Conservation (phyloP, 2,888 invertebrate genomes). For the Cybosia mesomella region DNA sequence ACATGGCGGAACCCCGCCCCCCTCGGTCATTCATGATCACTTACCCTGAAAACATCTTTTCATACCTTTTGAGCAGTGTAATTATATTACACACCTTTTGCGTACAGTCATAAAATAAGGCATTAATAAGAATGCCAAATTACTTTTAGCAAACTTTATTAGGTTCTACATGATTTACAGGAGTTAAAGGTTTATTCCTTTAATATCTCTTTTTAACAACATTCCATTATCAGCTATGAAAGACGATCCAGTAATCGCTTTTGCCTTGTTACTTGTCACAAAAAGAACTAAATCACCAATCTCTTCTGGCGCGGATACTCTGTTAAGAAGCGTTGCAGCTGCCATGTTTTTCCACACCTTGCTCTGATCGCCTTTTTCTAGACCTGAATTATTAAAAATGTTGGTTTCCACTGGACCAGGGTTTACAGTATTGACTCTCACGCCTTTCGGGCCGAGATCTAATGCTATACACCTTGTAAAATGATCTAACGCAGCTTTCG, state of each 20-base stretch:
- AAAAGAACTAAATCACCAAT: conserved; percentile 53
- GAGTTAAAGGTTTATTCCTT: not conserved
- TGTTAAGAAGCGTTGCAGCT: conserved; percentile 31
- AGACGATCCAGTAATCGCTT: conserved; percentile 51
- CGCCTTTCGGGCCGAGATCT: conserved; percentile 90
- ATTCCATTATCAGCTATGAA: conserved; percentile 39
- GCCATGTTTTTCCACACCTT: not conserved
- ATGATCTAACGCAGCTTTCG: conserved; percentile 58
- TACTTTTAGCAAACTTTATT: not conserved
- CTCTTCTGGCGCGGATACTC: conserved; percentile 38
- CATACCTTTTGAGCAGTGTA: no score
- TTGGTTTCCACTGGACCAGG: conserved; percentile 68
- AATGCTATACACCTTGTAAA: conserved; percentile 71
- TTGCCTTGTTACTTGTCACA: conserved; percentile 55
- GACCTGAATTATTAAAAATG: conserved; percentile 67
- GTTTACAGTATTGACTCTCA: conserved; percentile 87
- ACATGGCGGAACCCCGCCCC: no score
- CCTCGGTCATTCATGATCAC: no score
- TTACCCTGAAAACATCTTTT: no score
- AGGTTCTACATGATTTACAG: no score
- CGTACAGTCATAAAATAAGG: not conserved
- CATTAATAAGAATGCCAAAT: not conserved
- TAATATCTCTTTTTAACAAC: not conserved
- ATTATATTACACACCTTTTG: no score
- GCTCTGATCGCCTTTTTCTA: not conserved